These are phyloP conservation scores for Pomatorhinus ruficollis DNA, from an alignment of 2,113 vertebrate genomes.

Conservation along the genomic window DNA sequence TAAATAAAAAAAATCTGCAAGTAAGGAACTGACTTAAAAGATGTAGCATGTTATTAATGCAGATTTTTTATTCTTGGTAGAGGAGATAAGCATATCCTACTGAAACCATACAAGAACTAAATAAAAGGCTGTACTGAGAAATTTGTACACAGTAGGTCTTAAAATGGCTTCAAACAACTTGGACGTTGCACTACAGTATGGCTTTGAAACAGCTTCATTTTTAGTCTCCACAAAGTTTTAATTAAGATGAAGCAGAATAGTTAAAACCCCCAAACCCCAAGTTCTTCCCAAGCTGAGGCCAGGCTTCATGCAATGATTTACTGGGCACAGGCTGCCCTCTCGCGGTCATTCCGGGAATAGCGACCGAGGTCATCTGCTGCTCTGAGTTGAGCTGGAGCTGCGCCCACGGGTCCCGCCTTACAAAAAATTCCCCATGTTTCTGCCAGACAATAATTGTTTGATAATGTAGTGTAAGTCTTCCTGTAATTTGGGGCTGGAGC, in stretches of 20 bases:
- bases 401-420: background rate
- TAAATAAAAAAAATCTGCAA: background rate
- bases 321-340: background rate
- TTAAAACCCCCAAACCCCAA: fast-evolving
- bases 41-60: background rate
- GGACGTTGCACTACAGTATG: background rate
- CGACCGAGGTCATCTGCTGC: background rate
- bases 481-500: background rate
- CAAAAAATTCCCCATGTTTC: background rate
- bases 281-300: background rate
- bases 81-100: background rate
- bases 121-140: background rate
- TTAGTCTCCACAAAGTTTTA: background rate
- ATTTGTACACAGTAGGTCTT: background rate
- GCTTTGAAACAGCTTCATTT: background rate
- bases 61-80: background rate
- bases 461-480: background rate
- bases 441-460: background rate
- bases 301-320: background rate
- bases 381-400: fast-evolving
- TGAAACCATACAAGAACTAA: background rate
- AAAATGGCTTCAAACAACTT: background rate
- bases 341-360: background rate
- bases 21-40: background rate
- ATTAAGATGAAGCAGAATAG: background rate